These are phyloP conservation scores for Alsophila aescularia DNA, from an alignment of 2,888 invertebrate species.

Conservation along the genomic window DNA sequence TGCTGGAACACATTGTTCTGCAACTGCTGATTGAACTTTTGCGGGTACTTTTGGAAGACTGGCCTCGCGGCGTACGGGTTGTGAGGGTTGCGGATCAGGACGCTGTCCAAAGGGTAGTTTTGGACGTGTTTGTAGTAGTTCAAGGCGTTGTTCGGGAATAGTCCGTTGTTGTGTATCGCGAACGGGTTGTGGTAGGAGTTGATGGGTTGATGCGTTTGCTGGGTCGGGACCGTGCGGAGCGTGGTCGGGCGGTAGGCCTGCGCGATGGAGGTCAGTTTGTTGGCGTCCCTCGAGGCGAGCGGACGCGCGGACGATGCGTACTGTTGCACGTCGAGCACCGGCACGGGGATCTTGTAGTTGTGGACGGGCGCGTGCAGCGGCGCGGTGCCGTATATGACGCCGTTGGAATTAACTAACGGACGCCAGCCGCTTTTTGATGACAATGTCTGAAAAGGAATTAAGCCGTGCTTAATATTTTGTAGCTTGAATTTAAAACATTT, in stretches of 20 bases:
- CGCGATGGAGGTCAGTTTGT: constrained; percentile 76
- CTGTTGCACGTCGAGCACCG: constrained; percentile 63
- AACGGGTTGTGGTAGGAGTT: constrained; percentile 78
- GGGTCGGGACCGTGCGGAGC: constrained; percentile 59
- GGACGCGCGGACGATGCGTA: constrained; percentile 69
- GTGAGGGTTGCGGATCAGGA: constrained; percentile 71
- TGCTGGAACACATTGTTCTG: constrained; percentile 71
- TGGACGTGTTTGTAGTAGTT: constrained; percentile 74
- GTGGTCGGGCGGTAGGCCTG: constrained; percentile 79
- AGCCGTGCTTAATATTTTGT: too few species aligned
- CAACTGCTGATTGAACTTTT: constrained; percentile 65
- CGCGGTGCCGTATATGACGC: constrained; percentile 66
- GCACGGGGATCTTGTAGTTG: constrained; percentile 68
- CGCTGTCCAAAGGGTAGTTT: constrained; percentile 69
- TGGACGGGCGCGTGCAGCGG: constrained; percentile 62
- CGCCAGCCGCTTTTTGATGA: constrained; percentile 86
- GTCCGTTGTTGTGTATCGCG: constrained; percentile 61
- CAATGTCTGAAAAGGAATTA: constrained; percentile 67
- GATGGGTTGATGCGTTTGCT: constrained; percentile 68
- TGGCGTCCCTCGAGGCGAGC: constrained; percentile 64
- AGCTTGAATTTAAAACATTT: too few species aligned
- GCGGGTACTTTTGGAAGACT: constrained; percentile 64
- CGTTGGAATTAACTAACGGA: constrained; percentile 81
- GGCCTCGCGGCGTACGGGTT: constrained; percentile 70
- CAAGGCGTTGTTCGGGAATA: constrained; percentile 50